phyloP scores from a whole-genome alignment of 1,140 invertebrate species.

The Delia radicum region DNA sequence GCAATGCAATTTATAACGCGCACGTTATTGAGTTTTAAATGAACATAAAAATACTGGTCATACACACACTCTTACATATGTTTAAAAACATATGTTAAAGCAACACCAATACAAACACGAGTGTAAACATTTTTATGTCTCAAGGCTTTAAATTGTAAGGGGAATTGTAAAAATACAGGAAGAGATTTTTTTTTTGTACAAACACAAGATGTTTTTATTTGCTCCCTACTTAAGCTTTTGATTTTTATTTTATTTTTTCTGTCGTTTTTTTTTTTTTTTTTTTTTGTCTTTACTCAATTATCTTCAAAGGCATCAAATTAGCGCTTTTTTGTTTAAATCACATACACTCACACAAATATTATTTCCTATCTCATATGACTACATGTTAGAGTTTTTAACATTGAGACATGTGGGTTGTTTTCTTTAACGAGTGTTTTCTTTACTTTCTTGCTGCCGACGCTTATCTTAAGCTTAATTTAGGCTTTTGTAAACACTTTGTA shows the following conservation, averaged over 20 bases:
- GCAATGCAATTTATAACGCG: slow-evolving; percentile 10
- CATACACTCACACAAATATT: background rate
- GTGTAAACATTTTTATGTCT: background rate
- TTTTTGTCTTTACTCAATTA: background rate
- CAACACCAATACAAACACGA: background rate
- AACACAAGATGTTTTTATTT: background rate
- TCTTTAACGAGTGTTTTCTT: too few species aligned
- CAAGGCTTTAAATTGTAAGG: background rate
- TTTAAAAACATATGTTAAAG: background rate
- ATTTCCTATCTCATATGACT: background rate
- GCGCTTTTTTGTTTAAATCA: background rate
- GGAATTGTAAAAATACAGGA: background rate
- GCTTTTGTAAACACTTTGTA: background rate
- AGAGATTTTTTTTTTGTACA: background rate
- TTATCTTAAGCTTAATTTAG: background rate
- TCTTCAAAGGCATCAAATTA: background rate
- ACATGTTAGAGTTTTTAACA: background rate
- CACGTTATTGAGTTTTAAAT: slow-evolving; percentile 13
- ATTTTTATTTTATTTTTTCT: background rate
- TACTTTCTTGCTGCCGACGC: too few species aligned
- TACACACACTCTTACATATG: background rate
- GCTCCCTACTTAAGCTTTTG: background rate
- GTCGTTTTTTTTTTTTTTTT: background rate
- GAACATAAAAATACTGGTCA: slow-evolving; percentile 12
- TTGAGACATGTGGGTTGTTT: background rate